A percentile compares a stretch with the other conserved stretches of the same genome.
Evolutionary conservation across 2,888 invertebrate species (phyloP).

Genomic region (Pyrrhosoma nymphula): DNA sequence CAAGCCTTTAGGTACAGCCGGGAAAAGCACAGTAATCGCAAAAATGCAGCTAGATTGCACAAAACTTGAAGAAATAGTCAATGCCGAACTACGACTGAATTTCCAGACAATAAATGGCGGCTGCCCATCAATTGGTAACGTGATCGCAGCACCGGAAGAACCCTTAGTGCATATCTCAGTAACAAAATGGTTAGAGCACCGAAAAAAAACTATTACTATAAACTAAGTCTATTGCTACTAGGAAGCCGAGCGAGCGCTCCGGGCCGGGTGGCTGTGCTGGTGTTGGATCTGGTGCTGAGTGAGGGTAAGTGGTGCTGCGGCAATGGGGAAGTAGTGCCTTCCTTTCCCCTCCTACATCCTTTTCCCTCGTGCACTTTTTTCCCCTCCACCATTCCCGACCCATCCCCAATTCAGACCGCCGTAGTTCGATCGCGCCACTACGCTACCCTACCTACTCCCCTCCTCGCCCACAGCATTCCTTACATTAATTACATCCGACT

Average conservation of each 20-base stretch:
- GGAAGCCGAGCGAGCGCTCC: neutral
- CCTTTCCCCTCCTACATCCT: neutral
- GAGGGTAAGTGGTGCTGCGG: neutral
- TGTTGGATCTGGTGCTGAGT: neutral
- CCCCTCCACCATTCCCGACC: neutral
- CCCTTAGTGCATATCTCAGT: too few relatives aligned
- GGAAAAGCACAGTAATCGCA: too few relatives aligned
- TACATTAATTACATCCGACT: conserved; percentile 33
- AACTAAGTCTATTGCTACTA: too few relatives aligned
- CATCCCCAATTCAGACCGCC: neutral
- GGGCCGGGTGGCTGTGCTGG: neutral
- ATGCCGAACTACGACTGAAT: too few relatives aligned
- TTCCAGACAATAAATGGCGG: too few relatives aligned
- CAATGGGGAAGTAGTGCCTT: neutral
- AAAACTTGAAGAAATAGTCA: too few relatives aligned
- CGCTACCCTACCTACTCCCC: neutral
- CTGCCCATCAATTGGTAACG: too few relatives aligned
- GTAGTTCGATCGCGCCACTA: neutral
- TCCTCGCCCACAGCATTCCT: neutral
- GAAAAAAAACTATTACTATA: too few relatives aligned
- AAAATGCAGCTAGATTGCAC: too few relatives aligned
- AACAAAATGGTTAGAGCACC: too few relatives aligned
- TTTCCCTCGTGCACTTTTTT: neutral
- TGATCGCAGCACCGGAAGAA: too few relatives aligned
- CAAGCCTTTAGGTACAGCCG: too few relatives aligned